Evolutionary conservation across 2,888 invertebrate species (phyloP), one percentile per base, ranked within the genome.

Genomic region (Pristionchus japonicus): DNA sequence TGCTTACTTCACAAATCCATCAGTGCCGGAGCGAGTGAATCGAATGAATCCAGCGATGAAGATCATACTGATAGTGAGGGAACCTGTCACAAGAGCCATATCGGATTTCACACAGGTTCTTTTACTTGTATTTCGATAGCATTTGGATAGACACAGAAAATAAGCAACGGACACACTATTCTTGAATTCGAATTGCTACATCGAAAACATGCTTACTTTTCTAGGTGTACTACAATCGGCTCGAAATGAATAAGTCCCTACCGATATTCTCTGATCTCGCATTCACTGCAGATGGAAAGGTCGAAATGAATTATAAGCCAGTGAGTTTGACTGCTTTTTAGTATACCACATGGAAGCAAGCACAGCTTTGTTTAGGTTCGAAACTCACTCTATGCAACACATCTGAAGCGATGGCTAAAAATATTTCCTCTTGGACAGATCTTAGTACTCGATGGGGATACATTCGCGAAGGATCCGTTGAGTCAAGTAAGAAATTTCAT

Each of bases 1-100:
- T 9, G 97, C 98, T 93, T 99, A 99, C 95, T 99, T 99, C 95
- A 97, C 98, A 80, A 97, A 97, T 88, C 97, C 97, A 23, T 97
- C 97, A 96, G 98, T 97, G 52, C 98, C 99, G 20, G 97, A 97
- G 95, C 96, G 99, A 90, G 97, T 99, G 87, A 96, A 97, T 92
- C 97, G 97, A 89, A 98, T 99, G 97, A 98, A 99, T 95, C 96
- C 97, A 15, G 97, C 97, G 94, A 97, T 98, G 89, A 97, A 97
- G 93, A 96, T 99, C 89, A 96, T 99, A 90, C 96, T 99, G 92
- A 98, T 99, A 94, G 97, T 99, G 37, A 96, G 99, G 23, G 98
- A 99, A 95, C 99, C 99, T 4, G 98, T 98, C 88, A 97, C 97
- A 31, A 96, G 99, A 88, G 97, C 98, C 86, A 91, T 93, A 40